Base-by-base conservation (phyloP, 1,140 invertebrate species). In the Lepidostoma basale region DNA sequence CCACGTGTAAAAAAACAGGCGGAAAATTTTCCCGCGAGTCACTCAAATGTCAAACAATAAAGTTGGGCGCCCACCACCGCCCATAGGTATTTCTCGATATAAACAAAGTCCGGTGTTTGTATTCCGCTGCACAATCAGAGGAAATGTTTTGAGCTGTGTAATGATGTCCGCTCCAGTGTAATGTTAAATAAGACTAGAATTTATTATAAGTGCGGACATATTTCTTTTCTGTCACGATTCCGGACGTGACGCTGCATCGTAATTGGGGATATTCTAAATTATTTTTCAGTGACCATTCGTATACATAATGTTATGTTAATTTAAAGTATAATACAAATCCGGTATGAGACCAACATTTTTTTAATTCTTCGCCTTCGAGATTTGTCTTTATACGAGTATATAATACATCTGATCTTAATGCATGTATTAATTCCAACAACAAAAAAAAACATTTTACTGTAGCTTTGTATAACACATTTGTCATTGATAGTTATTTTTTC, bases 211-310 rank as follows among this genome's bases (percentile, higher is more conserved):
- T 20, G 12, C 25, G 18, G 25, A 54, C 49, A 33, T 30, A 5
- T 54, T 52, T 52, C n/a, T 56, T 36, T 56, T 30, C 26, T 36
- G 30, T 56, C 52, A 56, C 28, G 26, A 36, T 18, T 56, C 26
- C 28, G 28, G 28, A 56, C 52, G 52, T 56, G 52, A 22, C 30
- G 28, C 10, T 39, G 52, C 52, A 56, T 56, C 16, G 8, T 8
- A 33, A 6, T 12, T 56, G 30, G 23, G 23, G 52, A 56, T 20
- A 36, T 33, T 22, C 5, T 3, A 1, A 47, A 47, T 47, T 47
- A 47, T 47, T 23, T 22, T 36, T 36, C 44, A 47, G 44, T 20
- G 16, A 47, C 44, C 9, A 22, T 47, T 20, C 44, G 44, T 47
- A 4, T 18, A n/a, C n/a, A n/a, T n/a, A n/a, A n/a, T n/a, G n/a